A percentile compares a stretch with the other conserved stretches of the same genome.
Conservation (phyloP, 2,113 vertebrate genomes). For the Prinia subflava region DNA sequence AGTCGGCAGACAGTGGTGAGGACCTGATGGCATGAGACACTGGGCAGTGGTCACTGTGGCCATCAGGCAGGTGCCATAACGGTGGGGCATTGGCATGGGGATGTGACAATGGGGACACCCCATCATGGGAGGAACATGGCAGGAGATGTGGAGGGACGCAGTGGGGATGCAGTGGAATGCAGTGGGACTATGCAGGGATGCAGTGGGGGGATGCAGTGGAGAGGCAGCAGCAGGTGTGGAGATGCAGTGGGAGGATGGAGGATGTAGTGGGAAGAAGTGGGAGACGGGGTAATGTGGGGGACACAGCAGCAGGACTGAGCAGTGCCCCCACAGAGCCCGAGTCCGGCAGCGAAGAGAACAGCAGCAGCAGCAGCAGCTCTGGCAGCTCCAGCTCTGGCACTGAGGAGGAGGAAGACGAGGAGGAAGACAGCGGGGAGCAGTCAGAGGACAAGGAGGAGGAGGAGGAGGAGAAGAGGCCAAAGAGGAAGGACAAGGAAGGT, state of each 20-base stretch:
- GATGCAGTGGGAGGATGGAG: background rate
- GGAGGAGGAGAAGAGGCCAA: constrained; percentile 71
- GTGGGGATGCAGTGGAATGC: background rate
- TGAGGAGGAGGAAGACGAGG: constrained; percentile 79
- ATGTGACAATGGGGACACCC: background rate
- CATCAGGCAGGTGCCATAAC: background rate
- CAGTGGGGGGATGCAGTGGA: background rate
- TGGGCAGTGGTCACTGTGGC: background rate
- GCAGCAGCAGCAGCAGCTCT: constrained; percentile 55
- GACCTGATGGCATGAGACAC: background rate
- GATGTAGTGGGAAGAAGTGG: background rate
- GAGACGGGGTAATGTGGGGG: background rate
- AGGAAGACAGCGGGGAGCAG: constrained; percentile 75
- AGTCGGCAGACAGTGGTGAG: constrained; percentile 95
- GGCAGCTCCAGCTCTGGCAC: constrained; percentile 69
- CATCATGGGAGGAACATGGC: background rate
- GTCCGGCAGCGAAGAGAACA: constrained; percentile 77
- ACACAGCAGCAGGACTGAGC: background rate
- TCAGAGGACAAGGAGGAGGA: constrained; percentile 73
- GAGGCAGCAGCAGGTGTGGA: background rate
- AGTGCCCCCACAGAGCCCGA: constrained; percentile 75
- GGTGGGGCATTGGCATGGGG: background rate
- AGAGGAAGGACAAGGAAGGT: constrained; percentile 70
- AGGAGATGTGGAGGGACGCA: background rate
- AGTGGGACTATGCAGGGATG: background rate